Conservation (phyloP, 35 echinoderm and acorn worm species). For the Heliocidaris erythrogramma region DNA sequence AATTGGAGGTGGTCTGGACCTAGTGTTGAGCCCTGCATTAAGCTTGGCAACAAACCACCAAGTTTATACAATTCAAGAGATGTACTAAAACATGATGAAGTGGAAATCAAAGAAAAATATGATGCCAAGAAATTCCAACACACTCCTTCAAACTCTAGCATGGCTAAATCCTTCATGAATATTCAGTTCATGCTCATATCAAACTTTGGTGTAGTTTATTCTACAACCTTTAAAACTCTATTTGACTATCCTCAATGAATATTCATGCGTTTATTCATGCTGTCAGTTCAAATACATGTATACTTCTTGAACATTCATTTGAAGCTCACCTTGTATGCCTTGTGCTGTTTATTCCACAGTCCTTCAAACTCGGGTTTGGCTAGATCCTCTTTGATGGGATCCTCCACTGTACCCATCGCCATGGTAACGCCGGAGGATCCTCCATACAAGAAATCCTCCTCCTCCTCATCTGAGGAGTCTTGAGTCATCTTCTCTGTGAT, state of each 20-base stretch:
- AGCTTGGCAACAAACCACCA: too few species aligned
- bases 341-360: constrained; percentile 86
- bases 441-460: constrained; percentile 54
- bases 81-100: too few species aligned
- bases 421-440: constrained; percentile 48
- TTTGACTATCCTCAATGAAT: too few species aligned
- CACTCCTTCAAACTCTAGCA: too few species aligned
- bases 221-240: too few species aligned
- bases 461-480: constrained; percentile 87
- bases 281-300: neutral
- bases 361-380: constrained; percentile 98
- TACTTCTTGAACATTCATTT: neutral
- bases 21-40: too few species aligned
- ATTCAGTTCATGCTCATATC: neutral
- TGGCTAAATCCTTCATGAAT: too few species aligned
- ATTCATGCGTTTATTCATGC: neutral
- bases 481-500: constrained; percentile 42
- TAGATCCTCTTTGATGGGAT: constrained; percentile 65
- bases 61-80: too few species aligned
- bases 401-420: constrained; percentile 63
- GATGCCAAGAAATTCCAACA: too few species aligned
- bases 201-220: too few species aligned
- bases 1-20: too few species aligned
- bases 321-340: constrained; percentile 72
- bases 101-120: too few species aligned